Evolutionary conservation across 2,888 invertebrate species (phyloP).

Genomic region (Cryptocephalus moraei): DNA sequence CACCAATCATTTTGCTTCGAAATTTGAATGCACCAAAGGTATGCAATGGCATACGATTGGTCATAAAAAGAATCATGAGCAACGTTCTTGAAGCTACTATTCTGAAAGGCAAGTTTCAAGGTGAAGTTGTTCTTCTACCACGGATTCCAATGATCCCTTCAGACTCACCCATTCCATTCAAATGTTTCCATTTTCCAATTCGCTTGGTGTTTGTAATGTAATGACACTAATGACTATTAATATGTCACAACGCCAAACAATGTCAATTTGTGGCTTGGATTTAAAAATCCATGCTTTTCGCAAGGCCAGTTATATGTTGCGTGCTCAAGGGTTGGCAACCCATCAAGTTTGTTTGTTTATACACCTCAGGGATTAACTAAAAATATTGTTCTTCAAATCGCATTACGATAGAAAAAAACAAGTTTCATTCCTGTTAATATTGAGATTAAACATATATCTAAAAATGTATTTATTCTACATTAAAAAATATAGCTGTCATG

Average conservation of each 20-base stretch:
- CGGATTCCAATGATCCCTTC: slow-evolving; percentile 22
- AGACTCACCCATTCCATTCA: slow-evolving; percentile 1
- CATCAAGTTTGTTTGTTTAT: not conserved
- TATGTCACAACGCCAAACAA: not conserved
- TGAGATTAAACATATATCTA: no score
- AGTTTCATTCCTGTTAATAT: no score
- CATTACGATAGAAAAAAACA: not conserved
- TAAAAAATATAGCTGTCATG: not conserved
- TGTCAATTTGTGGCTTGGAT: not conserved
- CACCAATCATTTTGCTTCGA: not conserved
- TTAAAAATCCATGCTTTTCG: slow-evolving; percentile 1
- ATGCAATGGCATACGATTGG: slow-evolving; percentile 20
- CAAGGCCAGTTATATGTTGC: not conserved
- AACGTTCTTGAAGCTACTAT: slow-evolving; percentile 25
- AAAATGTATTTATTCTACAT: not conserved
- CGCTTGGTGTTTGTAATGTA: not conserved
- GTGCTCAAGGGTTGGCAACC: slow-evolving; percentile 1
- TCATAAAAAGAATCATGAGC: slow-evolving; percentile 18
- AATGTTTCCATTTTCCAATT: not conserved
- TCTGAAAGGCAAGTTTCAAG: slow-evolving; percentile 17
- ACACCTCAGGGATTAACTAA: not conserved
- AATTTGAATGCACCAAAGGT: slow-evolving; percentile 3
- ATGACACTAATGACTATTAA: no score
- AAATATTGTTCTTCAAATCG: not conserved
- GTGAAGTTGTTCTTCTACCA: slow-evolving; percentile 22